Evolutionary conservation across 2,113 vertebrate species (phyloP).

Genomic region (Plecotus auritus): DNA sequence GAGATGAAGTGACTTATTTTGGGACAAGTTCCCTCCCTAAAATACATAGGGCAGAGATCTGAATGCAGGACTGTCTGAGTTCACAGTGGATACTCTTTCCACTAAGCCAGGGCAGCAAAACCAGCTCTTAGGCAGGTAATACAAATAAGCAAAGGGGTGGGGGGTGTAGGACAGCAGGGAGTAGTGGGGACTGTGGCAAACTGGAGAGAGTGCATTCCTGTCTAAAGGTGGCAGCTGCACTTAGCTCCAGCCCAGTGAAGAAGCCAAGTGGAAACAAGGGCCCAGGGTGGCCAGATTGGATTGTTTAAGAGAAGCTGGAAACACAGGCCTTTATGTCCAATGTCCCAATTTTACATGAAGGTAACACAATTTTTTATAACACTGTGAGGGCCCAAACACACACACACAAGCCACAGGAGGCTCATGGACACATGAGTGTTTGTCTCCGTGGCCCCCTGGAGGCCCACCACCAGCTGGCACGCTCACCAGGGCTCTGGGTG

Average conservation of each 20-base stretch:
- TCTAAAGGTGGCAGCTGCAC: not conserved
- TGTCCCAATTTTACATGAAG: not conserved
- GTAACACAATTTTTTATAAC: not conserved
- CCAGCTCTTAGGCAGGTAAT: not conserved
- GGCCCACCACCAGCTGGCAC: fast-evolving
- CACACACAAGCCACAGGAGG: not conserved
- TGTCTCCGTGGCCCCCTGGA: not conserved
- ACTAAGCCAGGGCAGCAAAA: not conserved
- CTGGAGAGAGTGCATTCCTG: not conserved
- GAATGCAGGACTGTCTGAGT: not conserved
- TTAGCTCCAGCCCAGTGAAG: not conserved
- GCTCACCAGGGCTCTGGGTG: conserved; percentile 87
- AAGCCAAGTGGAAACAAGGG: not conserved
- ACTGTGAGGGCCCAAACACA: not conserved
- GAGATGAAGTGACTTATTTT: not conserved
- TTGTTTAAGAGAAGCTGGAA: not conserved
- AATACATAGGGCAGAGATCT: not conserved
- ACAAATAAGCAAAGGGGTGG: not conserved
- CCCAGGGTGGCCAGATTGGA: not conserved
- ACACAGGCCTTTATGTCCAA: not conserved
- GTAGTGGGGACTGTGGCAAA: not conserved
- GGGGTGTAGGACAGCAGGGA: not conserved
- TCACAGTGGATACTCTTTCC: not conserved
- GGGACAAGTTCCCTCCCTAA: not conserved
- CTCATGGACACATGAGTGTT: too few relatives aligned